Conservation (phyloP, 2,888 invertebrate species). For the Nymphalis polychloros region DNA sequence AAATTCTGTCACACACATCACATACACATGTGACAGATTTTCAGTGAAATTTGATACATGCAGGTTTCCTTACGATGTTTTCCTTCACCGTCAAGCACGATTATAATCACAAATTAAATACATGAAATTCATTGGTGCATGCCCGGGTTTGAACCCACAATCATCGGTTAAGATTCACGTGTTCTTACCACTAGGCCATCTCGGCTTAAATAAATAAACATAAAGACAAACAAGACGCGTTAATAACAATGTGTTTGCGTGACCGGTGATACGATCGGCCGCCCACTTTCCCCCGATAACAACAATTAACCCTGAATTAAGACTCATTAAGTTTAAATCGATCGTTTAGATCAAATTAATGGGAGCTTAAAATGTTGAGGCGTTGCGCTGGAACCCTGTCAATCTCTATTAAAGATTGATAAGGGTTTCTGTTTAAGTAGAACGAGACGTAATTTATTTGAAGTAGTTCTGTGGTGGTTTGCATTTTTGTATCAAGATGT, state of each 20-base stretch:
- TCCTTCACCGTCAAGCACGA: too few species aligned
- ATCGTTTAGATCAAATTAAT: constrained; percentile 27
- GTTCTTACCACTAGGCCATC: too few species aligned
- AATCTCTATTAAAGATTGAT: constrained; percentile 10
- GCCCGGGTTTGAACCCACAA: too few species aligned
- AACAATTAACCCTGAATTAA: constrained; percentile 51
- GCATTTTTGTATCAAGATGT: background rate
- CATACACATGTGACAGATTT: too few species aligned
- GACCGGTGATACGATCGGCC: constrained; percentile 42
- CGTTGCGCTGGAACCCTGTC: constrained; percentile 1
- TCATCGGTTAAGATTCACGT: too few species aligned
- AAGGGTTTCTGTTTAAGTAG: background rate
- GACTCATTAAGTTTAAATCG: constrained; percentile 40
- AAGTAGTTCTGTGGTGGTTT: background rate
- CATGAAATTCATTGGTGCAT: too few species aligned
- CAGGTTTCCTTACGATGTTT: too few species aligned
- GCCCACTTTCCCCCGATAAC: constrained; percentile 41
- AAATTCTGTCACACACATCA: too few species aligned
- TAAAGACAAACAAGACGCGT: constrained; percentile 3
- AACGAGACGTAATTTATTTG: background rate
- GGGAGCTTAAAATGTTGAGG: constrained; percentile 13
- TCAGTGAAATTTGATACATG: too few species aligned
- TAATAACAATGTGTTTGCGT: constrained; percentile 28
- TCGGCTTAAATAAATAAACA: background rate
- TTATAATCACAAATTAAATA: too few species aligned